Evolutionary conservation across 2,888 invertebrate species (phyloP), one percentile per base, ranked within the genome.

Genomic region (Rhagonycha fulva): DNA sequence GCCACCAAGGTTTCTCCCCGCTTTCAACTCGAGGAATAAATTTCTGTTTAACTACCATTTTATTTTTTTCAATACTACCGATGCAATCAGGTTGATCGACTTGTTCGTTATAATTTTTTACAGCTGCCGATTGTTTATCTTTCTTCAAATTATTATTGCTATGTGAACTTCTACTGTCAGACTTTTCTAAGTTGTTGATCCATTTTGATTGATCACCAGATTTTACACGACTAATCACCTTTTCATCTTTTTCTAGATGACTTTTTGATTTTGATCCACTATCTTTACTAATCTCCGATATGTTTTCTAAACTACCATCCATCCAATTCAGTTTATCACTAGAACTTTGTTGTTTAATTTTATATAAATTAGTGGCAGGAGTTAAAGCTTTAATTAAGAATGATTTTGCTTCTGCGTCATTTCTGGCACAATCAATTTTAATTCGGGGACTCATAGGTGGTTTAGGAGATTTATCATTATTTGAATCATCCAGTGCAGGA

Each of bases 331-430:
- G 87, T 75, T 88, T 90, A n/a, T 92, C 91, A 72, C 84, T 88
- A 26, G 88, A 88, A 67, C 91, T 91, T 82, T 91, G 91, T 76
- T 89, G 88, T 84, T 91, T 90, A 76, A 88, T 88, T 86, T 92
- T 93, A 84, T 94, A 94, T 79, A 94, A 89, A 88, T 92, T 94
- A 19, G 94, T 93, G 7, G 94, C 94, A 0, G 94, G 94, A 68
- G 93, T 94, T 82, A 95, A 87, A 66, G 94, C 93, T 83, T 94
- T 88, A 88, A 94, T 92, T 70, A 94, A 88, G 84, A 94, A 93
- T 26, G 93, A 92, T 86, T 94, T 94, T 0, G 93, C 93, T 82
- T 93, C 92, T 26, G 83, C 81, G 84, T 92, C 93, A 1, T 87
- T 87, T 82, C 91, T 91, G 7, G 86, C 84, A 14, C 84, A 84